Evolutionary conservation across 2,113 vertebrate species (phyloP).

Genomic region (Petromus typicus): DNA sequence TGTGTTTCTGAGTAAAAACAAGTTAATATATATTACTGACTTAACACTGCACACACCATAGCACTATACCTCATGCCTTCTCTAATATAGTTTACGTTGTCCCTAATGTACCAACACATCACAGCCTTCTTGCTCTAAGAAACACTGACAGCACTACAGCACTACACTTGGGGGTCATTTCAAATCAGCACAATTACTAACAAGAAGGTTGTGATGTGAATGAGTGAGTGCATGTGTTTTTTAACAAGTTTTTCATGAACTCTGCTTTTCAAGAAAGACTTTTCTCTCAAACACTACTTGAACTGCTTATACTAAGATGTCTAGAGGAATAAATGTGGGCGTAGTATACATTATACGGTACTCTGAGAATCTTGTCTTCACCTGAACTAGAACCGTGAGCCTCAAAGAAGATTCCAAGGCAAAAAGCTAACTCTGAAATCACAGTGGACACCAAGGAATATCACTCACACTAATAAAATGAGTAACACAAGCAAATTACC

Average conservation of each 20-base stretch:
- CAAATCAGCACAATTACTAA: slow-evolving; percentile 24
- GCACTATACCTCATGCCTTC: neutral
- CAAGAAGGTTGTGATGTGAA: neutral
- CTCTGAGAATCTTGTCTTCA: neutral
- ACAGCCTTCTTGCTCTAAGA: neutral
- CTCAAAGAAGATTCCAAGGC: neutral
- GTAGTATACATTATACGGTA: neutral
- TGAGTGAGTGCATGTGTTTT: neutral
- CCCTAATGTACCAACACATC: neutral
- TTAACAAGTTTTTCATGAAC: neutral
- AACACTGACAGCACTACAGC: neutral
- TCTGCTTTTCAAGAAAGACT: neutral
- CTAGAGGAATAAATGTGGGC: neutral
- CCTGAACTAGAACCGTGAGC: neutral
- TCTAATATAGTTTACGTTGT: neutral
- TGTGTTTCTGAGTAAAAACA: neutral
- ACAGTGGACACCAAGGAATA: neutral
- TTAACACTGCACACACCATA: neutral
- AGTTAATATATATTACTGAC: neutral
- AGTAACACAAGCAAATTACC: neutral
- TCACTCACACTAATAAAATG: neutral
- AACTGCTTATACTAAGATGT: neutral
- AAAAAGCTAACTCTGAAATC: slow-evolving; percentile 1
- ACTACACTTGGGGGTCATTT: neutral
- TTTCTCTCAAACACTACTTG: slow-evolving; percentile 6